phyloP scores from a whole-genome alignment of 2,797 vertebrate genomes.

The Anguilla pacifica region DNA sequence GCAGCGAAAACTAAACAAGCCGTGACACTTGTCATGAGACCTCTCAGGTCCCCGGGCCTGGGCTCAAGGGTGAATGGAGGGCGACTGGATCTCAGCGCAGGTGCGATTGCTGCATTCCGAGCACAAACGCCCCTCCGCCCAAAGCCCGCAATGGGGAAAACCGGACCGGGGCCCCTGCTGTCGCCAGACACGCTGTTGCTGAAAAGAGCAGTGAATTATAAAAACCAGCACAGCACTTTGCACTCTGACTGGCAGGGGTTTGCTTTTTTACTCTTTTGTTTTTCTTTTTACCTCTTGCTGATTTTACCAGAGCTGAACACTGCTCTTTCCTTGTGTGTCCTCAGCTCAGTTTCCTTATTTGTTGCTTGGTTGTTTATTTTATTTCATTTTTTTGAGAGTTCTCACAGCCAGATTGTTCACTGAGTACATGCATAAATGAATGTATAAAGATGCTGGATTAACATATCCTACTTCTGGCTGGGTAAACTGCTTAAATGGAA shows the following conservation, averaged over 20 bases:
- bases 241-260: background rate
- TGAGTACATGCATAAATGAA: constrained; percentile 35
- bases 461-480: constrained; percentile 25
- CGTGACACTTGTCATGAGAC: background rate
- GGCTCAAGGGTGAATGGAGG: too few relatives aligned
- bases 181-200: background rate
- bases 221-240: background rate
- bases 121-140: background rate
- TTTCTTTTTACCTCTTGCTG: background rate
- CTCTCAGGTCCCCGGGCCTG: background rate
- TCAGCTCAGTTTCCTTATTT: background rate
- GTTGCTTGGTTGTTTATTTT: background rate
- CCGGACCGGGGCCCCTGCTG: too few relatives aligned
- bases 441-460: constrained; percentile 47
- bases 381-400: background rate
- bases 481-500: constrained; percentile 44
- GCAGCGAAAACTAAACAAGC: background rate
- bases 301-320: background rate
- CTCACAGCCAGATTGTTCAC: constrained; percentile 11
- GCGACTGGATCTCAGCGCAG: background rate
- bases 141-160: background rate
- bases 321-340: background rate
- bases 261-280: background rate
- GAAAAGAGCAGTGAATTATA: background rate
- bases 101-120: background rate